A percentile compares a stretch with the other conserved stretches of the same genome.
Evolutionary conservation across 2,797 vertebrate genomes (phyloP).

Genomic region (Gouania willdenowi): DNA sequence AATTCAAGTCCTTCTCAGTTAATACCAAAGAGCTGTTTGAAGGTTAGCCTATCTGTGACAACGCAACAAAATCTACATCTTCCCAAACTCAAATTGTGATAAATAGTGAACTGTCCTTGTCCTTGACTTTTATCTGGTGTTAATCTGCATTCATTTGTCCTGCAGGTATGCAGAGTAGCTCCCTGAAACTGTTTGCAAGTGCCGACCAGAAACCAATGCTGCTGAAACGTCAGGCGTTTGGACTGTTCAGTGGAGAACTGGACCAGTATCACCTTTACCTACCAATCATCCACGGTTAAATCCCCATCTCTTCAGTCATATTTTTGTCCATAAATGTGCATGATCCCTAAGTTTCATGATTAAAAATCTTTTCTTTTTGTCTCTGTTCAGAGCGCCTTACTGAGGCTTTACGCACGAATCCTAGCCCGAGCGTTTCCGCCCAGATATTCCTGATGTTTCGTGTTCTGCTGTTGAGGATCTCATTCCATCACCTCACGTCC

Average conservation of each 20-base stretch:
- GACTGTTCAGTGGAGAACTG: constrained; percentile 91
- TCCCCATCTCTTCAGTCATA: too few species aligned
- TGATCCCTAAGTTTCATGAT: neutral
- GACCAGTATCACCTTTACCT: constrained; percentile 97
- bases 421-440: constrained; percentile 80
- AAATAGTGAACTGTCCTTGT: too few species aligned
- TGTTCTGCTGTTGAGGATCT: constrained; percentile 91
- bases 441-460: constrained; percentile 98
- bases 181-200: constrained; percentile 88
- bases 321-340: neutral
- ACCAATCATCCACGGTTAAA: constrained; percentile 91
- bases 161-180: constrained; percentile 91
- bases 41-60: too few species aligned
- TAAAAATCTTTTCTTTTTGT: neutral
- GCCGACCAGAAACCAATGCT: constrained; percentile 94
- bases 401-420: constrained; percentile 88
- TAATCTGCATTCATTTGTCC: neutral
- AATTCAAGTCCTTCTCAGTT: too few species aligned
- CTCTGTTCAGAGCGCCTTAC: constrained; percentile 86
- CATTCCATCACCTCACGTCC: constrained; percentile 91
- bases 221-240: constrained; percentile 92
- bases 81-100: too few species aligned
- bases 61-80: too few species aligned
- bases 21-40: too few species aligned
- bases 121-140: too few species aligned